Evolutionary conservation across 1,140 invertebrate species (phyloP), one percentile per base, ranked within the genome.

Genomic region (Geopemphigus sp.): DNA sequence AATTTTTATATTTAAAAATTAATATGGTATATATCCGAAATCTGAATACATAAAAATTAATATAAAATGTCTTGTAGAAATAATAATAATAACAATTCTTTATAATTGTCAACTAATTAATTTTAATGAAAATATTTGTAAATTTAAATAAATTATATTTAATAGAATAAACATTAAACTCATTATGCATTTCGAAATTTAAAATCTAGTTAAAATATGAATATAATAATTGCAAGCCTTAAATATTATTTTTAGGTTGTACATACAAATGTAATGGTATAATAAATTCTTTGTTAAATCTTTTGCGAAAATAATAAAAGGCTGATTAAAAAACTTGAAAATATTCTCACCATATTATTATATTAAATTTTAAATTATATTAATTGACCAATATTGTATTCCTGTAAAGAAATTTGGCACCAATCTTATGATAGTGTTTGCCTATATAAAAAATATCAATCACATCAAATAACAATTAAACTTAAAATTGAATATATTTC

Each of bases 311-410:
- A 64, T n/a, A 64, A 39, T 39, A 12, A 39, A n/a, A 17, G 8
- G n/a, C 32, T n/a, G 19, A 45, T 39, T 66, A 10, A n/a, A 54
- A 12, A 8, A 45, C 32, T 66, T 5, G 39, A 66, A 39, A 39
- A 5, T 39, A 66, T 66, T 66, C 63, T 66, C 63, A 66, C 63
- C 63, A 66, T 66, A 22, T 22, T 64, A 39, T 64, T 39, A 39
- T 32, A 32, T 32, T 66, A 11, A 22, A 5, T 39, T 66, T 66
- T 66, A 66, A 66, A 66, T 66, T 66, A 66, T 39, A 39, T 66
- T 39, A 45, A 12, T 66, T 45, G 63, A 39, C 32, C 32, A 39
- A 26, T 4, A 66, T 66, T 66, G 29, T 66, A n/a, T 66, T 66
- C 63, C 63, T 47, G 45, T 64, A 39, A 64, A 19, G n/a, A 29